These are phyloP conservation scores for Rhinoraja longicauda DNA, from an alignment of 2,797 vertebrate species.

Conservation along the genomic window DNA sequence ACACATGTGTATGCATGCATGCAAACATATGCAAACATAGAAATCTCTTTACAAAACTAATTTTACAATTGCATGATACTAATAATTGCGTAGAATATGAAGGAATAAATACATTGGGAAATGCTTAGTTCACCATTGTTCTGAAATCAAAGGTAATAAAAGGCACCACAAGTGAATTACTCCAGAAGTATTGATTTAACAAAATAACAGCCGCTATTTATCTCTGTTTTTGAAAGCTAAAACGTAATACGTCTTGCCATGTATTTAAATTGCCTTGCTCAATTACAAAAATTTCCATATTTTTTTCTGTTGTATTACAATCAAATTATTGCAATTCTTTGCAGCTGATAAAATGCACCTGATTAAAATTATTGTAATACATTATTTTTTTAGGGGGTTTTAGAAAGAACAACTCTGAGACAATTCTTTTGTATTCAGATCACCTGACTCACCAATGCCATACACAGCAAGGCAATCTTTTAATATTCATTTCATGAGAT, in stretches of 20 bases:
- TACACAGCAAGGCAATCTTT: constrained; percentile 13
- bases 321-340: constrained; percentile 8
- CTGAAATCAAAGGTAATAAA: constrained; percentile 59
- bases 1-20: neutral
- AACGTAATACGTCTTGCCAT: neutral
- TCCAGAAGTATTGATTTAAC: constrained; percentile 43
- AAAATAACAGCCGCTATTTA: neutral
- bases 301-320: neutral
- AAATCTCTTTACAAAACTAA: neutral
- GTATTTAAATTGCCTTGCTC: neutral
- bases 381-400: neutral
- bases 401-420: neutral
- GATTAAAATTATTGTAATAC: neutral
- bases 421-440: constrained; percentile 9
- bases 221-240: neutral
- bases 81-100: neutral
- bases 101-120: constrained; percentile 38
- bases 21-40: neutral
- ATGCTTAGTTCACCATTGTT: constrained; percentile 63
- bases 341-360: neutral
- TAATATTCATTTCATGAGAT: constrained; percentile 29
- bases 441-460: neutral
- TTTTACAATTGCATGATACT: neutral
- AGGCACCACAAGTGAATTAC: constrained; percentile 59
- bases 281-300: neutral